A percentile compares a stretch with the other conserved stretches of the same genome.
Conservation (phyloP, 2,113 vertebrate genomes). For the Callionymus lyra region DNA sequence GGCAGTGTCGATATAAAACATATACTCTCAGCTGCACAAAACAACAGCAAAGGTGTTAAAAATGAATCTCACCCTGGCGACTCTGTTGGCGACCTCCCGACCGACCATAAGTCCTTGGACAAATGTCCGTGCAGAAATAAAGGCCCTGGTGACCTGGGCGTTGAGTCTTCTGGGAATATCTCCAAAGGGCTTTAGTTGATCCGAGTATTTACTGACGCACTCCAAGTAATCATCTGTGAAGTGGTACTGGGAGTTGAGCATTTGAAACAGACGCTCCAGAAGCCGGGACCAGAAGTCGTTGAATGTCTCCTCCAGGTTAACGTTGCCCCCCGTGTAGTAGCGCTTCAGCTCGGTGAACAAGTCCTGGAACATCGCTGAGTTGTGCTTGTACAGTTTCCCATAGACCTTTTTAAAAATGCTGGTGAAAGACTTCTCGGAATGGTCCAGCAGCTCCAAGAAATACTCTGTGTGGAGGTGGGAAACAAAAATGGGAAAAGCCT, state of each 20-base stretch:
- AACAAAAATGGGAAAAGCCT: conserved; percentile 7
- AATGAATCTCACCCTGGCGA: conserved; percentile 81
- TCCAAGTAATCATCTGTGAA: conserved; percentile 94
- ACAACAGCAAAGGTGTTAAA: conserved; percentile 2
- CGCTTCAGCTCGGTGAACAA: conserved; percentile 90
- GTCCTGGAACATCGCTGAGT: conserved; percentile 92
- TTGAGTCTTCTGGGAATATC: conserved; percentile 89
- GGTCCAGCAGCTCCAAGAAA: conserved; percentile 92
- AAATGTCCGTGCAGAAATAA: conserved; percentile 91
- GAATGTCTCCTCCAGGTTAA: conserved; percentile 93
- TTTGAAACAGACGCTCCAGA: conserved; percentile 91
- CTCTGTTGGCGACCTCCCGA: conserved; percentile 89
- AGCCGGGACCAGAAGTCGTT: conserved; percentile 94
- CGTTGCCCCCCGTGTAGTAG: conserved; percentile 91
- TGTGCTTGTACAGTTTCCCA: conserved; percentile 88
- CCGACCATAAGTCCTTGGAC: conserved; percentile 94
- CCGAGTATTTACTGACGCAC: conserved; percentile 90
- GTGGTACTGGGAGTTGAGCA: conserved; percentile 91
- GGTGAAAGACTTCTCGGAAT: conserved; percentile 87
- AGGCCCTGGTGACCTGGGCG: conserved; percentile 86
- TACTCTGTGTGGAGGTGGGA: conserved; percentile 70
- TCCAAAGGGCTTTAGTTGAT: conserved; percentile 91
- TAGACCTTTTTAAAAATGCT: conserved; percentile 89
- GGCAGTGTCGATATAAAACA: too few relatives aligned
- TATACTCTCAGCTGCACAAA: too few relatives aligned